Evolutionary conservation across 2,113 vertebrate species (phyloP), one percentile per base, ranked within the genome.

Genomic region (Otus sunia): DNA sequence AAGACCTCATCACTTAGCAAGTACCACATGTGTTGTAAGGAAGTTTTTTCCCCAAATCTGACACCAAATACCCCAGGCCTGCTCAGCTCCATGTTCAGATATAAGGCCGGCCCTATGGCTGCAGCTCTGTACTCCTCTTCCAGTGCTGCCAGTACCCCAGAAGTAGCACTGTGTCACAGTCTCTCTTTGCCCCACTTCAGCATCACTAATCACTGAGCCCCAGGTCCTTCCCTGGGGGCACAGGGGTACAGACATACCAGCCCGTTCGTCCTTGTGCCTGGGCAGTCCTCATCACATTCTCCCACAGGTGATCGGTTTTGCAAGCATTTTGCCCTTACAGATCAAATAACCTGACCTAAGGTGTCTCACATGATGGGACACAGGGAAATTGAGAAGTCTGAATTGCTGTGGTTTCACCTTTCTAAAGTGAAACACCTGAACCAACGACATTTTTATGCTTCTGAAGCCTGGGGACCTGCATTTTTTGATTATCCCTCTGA

Each of bases 361-460:
- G 71, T 96, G 71, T 96, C 94, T 97, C 96, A 96, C 93, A 82
- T 96, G 96, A 96, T 95, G 94, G 34, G 81, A 43, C 5, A 5
- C 32, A 53, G 58, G 74, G 81, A 95, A 97, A 85, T 10, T 30
- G 93, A 97, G 94, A 95, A 60, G 85, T 71, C 87, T 58, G 62
- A 90, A 68, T 76, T 82, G 78, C 74, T 82, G 10, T n/a, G 74
- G 96, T 97, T 96, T 97, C 94, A 92, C 13, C 85, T 96, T 96
- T 96, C 96, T 73, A 9, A 92, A 90, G 84, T 15, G 58, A 79
- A 97, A 32, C 81, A 86, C 59, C 66, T 81, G 84, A 82, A 94
- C 84, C 58, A 69, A 87, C 3, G 6, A 85, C 77, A 83, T 95
- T 95, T 88, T 87, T 76, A 62, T 56, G 50, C 29, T 45, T 86